A percentile compares a stretch with the other conserved stretches of the same genome.
Conservation (phyloP, 2,888 invertebrate species). For the Cecidostiba fungosa region DNA sequence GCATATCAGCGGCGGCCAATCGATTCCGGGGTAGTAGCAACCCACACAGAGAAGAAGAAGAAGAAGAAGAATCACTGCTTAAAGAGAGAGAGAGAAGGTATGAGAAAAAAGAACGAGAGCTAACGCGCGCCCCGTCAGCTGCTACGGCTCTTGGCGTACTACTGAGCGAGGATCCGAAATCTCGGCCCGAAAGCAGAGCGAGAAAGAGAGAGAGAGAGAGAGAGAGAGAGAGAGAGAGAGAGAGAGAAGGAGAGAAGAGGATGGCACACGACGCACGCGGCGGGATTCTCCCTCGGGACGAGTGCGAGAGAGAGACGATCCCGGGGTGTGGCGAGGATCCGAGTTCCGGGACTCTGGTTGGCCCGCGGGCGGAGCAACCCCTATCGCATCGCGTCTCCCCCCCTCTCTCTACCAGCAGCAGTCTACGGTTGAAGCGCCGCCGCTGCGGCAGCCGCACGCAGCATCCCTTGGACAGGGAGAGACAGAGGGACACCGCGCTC, state of each 20-base stretch:
- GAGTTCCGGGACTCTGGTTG: conserved; percentile 78
- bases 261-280: conserved; percentile 73
- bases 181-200: conserved; percentile 66
- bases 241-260: conserved; percentile 73
- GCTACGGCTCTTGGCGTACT: conserved; percentile 77
- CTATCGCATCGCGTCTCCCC: conserved; percentile 72
- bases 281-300: conserved; percentile 69
- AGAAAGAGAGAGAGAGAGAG: conserved; percentile 66
- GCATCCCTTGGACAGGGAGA: conserved; percentile 60
- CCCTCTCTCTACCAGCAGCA: conserved; percentile 54
- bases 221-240: conserved; percentile 58
- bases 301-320: conserved; percentile 69
- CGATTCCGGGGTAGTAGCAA: conserved; percentile 4
- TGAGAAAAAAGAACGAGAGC: conserved; percentile 16
- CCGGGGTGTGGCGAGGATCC: conserved; percentile 78
- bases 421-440: conserved; percentile 53
- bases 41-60: too few species aligned
- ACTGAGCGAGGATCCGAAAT: conserved; percentile 75
- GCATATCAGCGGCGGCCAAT: not conserved
- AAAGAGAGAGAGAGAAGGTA: not conserved
- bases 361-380: conserved; percentile 80
- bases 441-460: conserved; percentile 59
- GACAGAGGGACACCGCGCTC: conserved; percentile 28
- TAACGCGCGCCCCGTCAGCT: conserved; percentile 74
- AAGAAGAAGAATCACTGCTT: not conserved